Conservation (phyloP, 1,140 invertebrate species). For the Homarus americanus region DNA sequence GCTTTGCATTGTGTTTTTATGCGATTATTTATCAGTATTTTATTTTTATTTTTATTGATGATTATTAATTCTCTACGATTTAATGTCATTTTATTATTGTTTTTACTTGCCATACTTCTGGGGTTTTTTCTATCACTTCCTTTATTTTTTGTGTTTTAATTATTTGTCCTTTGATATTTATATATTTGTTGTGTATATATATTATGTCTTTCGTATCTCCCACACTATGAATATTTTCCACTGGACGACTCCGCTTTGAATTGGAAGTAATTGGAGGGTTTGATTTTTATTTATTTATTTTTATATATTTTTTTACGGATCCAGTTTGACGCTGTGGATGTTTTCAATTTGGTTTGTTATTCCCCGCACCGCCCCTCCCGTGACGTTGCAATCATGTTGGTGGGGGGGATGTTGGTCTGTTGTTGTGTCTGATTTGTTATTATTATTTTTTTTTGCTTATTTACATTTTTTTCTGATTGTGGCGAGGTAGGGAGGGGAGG, state of each 20-base stretch:
- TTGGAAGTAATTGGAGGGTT: background rate
- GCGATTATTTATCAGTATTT: too few species aligned
- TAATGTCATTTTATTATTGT: background rate
- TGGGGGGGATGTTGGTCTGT: too few species aligned
- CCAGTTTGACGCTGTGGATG: too few species aligned
- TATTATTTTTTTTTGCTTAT: background rate
- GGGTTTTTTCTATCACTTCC: background rate
- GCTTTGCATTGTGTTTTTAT: too few species aligned
- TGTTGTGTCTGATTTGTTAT: too few species aligned
- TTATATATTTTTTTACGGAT: background rate
- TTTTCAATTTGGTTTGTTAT: too few species aligned
- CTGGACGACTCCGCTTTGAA: background rate
- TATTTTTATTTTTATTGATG: background rate
- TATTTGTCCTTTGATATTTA: background rate
- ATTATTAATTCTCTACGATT: background rate
- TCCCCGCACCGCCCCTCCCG: too few species aligned
- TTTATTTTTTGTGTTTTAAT: background rate
- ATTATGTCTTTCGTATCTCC: background rate
- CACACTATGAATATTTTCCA: background rate
- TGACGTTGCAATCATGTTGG: too few species aligned
- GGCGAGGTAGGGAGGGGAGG: background rate
- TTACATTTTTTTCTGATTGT: background rate
- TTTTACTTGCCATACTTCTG: background rate
- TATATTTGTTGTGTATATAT: background rate
- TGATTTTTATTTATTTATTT: background rate